Conservation (phyloP, 2,888 invertebrate species). For the Heliconius aoede region DNA sequence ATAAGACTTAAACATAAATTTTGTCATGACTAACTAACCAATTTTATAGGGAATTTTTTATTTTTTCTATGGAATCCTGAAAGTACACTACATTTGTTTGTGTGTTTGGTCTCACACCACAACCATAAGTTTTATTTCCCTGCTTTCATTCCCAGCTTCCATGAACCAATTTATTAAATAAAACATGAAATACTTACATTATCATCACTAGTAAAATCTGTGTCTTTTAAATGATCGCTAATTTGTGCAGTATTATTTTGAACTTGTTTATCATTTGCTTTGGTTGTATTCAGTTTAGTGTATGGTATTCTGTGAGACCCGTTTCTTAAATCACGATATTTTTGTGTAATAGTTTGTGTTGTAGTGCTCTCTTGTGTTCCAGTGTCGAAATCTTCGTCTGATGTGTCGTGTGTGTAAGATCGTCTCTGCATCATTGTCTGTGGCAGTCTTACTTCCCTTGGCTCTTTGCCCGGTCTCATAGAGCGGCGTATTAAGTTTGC, state of each 20-base stretch:
- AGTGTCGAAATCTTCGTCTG: slow-evolving; percentile 66
- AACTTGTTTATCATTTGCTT: slow-evolving; percentile 26
- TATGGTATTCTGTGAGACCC: slow-evolving; percentile 57
- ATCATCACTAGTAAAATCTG: slow-evolving; percentile 20
- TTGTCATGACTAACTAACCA: too few relatives aligned
- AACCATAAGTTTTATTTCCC: too few relatives aligned
- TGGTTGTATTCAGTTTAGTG: slow-evolving; percentile 32
- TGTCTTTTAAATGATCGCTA: slow-evolving; percentile 38
- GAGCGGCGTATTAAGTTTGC: slow-evolving; percentile 85
- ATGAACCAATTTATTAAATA: neutral
- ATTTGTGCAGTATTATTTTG: slow-evolving; percentile 39
- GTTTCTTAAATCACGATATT: slow-evolving; percentile 58
- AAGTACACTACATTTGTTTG: too few relatives aligned
- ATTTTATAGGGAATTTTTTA: too few relatives aligned
- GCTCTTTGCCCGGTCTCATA: slow-evolving; percentile 70
- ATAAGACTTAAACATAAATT: too few relatives aligned
- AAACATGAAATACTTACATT: slow-evolving; percentile 24
- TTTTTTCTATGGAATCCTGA: too few relatives aligned
- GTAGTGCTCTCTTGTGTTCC: slow-evolving; percentile 54
- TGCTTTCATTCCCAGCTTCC: too few relatives aligned
- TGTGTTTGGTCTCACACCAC: too few relatives aligned
- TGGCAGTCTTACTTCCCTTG: slow-evolving; percentile 64
- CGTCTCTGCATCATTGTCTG: slow-evolving; percentile 69
- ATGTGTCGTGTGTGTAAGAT: slow-evolving; percentile 65
- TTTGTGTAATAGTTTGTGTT: slow-evolving; percentile 50